Evolutionary conservation across 2,888 invertebrate genomes (phyloP).

Genomic region (Globia sparganii): DNA sequence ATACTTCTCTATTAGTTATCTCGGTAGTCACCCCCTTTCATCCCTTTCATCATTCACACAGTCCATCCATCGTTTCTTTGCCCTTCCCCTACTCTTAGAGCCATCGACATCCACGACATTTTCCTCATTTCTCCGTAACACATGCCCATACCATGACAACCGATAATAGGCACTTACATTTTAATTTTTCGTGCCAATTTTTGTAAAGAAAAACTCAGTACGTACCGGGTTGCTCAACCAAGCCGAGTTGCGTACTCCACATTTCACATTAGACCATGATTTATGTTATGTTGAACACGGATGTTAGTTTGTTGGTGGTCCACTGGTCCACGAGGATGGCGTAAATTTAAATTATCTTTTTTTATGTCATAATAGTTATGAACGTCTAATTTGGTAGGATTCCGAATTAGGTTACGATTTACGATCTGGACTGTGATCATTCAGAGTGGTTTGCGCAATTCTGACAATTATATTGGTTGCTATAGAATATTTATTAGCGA

Average conservation of each 20-base stretch:
- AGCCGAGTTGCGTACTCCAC: slow-evolving; percentile 25
- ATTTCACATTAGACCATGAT: slow-evolving; percentile 53
- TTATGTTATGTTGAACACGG: slow-evolving; percentile 59
- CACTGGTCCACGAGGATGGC: slow-evolving; percentile 62
- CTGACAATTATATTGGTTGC: neutral
- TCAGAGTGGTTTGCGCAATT: neutral
- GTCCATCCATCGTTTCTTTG: too few relatives aligned
- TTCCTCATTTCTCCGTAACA: too few relatives aligned
- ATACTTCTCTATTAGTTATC: too few relatives aligned
- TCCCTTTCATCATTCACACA: too few relatives aligned
- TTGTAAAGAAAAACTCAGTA: slow-evolving; percentile 11
- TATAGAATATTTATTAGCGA: neutral
- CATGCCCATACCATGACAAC: too few relatives aligned
- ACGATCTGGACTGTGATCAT: neutral
- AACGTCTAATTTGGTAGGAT: slow-evolving; percentile 40
- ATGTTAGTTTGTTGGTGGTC: slow-evolving; percentile 65
- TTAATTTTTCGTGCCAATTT: neutral
- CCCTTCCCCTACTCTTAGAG: too few relatives aligned
- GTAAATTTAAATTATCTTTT: slow-evolving; percentile 67
- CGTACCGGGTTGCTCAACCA: slow-evolving; percentile 22
- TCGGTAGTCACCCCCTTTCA: too few relatives aligned
- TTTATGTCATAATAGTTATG: slow-evolving; percentile 58
- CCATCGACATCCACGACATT: too few relatives aligned
- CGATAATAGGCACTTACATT: neutral
- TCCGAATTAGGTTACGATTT: slow-evolving; percentile 42